Evolutionary conservation across 2,113 vertebrate species (phyloP), one percentile per base, ranked within the genome.

Genomic region (Clupea harengus): DNA sequence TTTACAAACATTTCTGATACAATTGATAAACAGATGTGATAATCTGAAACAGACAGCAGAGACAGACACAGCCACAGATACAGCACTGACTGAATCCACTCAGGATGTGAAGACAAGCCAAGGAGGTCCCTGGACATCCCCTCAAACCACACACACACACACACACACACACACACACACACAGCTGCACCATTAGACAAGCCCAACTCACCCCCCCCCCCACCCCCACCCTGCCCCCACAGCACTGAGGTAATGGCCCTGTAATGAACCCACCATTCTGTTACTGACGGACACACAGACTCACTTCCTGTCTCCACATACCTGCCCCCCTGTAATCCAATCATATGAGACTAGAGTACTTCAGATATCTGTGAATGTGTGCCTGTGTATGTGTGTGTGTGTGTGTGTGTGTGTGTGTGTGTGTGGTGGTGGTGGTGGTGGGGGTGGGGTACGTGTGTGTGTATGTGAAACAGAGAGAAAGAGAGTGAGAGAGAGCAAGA

Each of bases 241-340:
- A n/a, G 6, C 57, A 22, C 0, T 6, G 47, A 87, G 81, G 86
- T 83, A 84, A 87, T 0, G 83, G 83, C 28, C 6, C 20, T 85
- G 75, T 89, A 85, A 91, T 86, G 81, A 86, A 84, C 44, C 85
- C 18, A 46, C 80, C 87, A 86, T 87, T 88, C 83, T 82, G 90
- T 85, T 88, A 82, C 9, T 20, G n/a, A 57, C 18, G 13, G 39
- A 64, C 17, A 39, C 45, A 83, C 83, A 83, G 85, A 82, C 50
- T n/a, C 80, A 88, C 81, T 86, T 89, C 81, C 81, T 86, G 52
- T 44, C 54, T 81, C 52, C 52, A 54, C 52, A 54, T 49, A 54
- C 28, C 83, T 84, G 88, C 85, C 85, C 86, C 89, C 88, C 89
- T 85, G 64, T 92, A 93, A 93, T 92, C 86, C 85, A 90, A 94